Conservation (phyloP, 2,888 invertebrate species). For the Leuctra nigra region DNA sequence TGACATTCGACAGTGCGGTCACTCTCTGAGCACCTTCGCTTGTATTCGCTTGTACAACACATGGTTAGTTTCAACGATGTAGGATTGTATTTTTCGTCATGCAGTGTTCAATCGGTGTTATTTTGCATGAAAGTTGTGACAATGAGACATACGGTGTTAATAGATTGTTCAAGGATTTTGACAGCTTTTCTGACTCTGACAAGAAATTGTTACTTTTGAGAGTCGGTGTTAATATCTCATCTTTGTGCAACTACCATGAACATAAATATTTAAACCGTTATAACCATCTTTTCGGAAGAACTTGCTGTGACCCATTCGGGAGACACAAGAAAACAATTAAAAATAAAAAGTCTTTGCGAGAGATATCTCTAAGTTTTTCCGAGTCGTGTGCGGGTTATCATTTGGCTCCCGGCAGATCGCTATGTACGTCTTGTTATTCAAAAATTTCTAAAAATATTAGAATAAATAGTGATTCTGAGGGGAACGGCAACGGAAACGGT, state of each 20-base stretch:
- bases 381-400: background rate
- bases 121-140: background rate
- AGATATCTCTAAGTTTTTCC: background rate
- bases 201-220: constrained; percentile 10
- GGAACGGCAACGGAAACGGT: background rate
- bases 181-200: background rate
- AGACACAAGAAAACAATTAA: background rate
- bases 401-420: background rate
- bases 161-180: background rate
- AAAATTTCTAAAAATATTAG: constrained; percentile 1
- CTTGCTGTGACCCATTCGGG: background rate
- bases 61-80: no score
- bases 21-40: no score
- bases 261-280: background rate
- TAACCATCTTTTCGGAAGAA: constrained; percentile 1
- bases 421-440: background rate
- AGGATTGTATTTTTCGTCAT: no score
- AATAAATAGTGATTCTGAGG: background rate
- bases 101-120: background rate
- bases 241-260: background rate
- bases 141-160: background rate
- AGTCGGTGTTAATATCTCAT: background rate
- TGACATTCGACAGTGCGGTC: no score
- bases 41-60: no score
- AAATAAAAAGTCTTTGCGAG: background rate